Base-by-base conservation (phyloP, 2,888 invertebrate species). In the Spilarctia lutea region DNA sequence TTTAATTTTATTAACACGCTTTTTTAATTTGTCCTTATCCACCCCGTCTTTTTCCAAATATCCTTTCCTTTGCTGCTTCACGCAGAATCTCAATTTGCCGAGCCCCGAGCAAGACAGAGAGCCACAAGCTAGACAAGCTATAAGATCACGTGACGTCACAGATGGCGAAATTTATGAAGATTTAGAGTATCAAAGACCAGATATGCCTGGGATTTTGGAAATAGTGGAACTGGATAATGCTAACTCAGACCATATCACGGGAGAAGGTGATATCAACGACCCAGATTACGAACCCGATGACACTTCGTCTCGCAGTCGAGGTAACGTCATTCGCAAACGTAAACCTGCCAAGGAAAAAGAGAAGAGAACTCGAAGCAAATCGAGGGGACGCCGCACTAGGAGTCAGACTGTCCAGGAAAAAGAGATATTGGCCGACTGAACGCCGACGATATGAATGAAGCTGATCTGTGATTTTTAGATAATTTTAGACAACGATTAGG, bases 1-100 rank as follows among this genome's bases (percentile, higher is more conserved):
- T 94, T 93, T 94, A 90, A 92, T 95, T 95, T 94, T 94, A 96
- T 96, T 96, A 96, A 96, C 96, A 95, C 94, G 95, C 96, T 96
- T 96, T 96, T 96, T 96, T 96, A 94, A 94, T 94, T 95, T 94
- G 88, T 91, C 91, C 94, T 91, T 87, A 85, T 87, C 93, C 87
- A 87, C 90, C 94, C 91, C 77, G 89, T 92, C 94, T 93, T 90
- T n/a, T 89, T 89, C 93, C 92, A 89, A 91, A 87, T 79, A 85
- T 89, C 92, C 93, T 87, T 88, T 91, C 92, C 91, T 79, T 90
- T 87, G 91, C 90, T 90, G 93, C 91, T 91, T 91, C 90, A 91
- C 89, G 91, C 92, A 96, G 96, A 96, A 96, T 90, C 93, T 96
- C 90, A 95, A 95, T 91, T 87, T 95, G 89, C 95, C 96, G 91